These are phyloP conservation scores for Leucoma salicis DNA, from an alignment of 2,888 invertebrate genomes.

Conservation along the genomic window DNA sequence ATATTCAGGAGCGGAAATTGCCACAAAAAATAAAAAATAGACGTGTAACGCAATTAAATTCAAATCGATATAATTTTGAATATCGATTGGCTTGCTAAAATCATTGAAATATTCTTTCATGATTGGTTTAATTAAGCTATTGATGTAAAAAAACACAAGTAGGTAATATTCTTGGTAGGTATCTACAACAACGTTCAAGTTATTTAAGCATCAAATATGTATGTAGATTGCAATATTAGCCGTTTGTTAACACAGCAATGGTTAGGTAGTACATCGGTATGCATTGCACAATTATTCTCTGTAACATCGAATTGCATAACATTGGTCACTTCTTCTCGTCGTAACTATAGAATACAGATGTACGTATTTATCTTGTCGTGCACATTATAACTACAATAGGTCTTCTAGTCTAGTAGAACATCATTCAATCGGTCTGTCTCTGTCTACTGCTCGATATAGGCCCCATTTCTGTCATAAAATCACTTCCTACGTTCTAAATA, in stretches of 20 bases:
- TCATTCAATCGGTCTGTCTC: too few relatives aligned
- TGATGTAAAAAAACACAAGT: not conserved
- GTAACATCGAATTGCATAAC: slow-evolving; percentile 35
- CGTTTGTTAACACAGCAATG: slow-evolving; percentile 12
- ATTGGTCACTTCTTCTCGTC: slow-evolving; percentile 29
- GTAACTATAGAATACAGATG: slow-evolving; percentile 13
- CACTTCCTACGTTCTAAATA: too few relatives aligned
- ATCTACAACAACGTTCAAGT: not conserved
- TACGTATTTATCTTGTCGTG: not conserved
- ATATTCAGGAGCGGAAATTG: too few relatives aligned
- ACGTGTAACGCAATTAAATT: too few relatives aligned
- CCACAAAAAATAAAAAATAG: too few relatives aligned
- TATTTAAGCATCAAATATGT: slow-evolving; percentile 8
- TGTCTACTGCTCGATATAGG: too few relatives aligned
- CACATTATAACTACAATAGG: too few relatives aligned
- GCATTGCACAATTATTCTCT: slow-evolving; percentile 32
- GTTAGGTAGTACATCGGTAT: slow-evolving; percentile 20
- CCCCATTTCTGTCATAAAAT: too few relatives aligned
- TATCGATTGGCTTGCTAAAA: not conserved
- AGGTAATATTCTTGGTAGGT: not conserved
- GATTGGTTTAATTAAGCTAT: not conserved
- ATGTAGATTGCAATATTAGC: slow-evolving; percentile 23
- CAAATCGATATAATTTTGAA: not conserved
- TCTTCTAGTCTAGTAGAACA: too few relatives aligned
- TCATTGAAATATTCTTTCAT: not conserved